Conservation (phyloP, 2,888 invertebrate genomes). For the Agrochola lychnidis region DNA sequence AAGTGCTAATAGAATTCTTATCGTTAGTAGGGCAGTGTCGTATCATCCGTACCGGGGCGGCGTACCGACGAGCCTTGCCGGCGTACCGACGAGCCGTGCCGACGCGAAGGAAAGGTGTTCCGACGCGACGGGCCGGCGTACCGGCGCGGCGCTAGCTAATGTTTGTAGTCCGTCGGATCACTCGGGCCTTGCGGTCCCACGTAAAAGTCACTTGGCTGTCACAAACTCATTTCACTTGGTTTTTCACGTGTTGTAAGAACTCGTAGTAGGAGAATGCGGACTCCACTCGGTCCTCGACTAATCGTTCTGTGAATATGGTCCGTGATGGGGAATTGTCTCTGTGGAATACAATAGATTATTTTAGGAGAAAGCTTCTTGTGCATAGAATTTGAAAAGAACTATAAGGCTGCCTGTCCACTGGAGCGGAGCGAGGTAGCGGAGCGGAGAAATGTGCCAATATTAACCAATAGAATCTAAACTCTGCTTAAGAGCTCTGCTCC, state of each 20-base stretch:
- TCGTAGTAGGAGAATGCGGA: slow-evolving; percentile 99
- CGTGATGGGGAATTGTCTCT: slow-evolving; percentile 98
- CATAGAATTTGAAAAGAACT: too few species aligned
- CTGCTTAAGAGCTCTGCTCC: too few species aligned
- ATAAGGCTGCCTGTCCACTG: too few species aligned
- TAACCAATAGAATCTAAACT: too few species aligned
- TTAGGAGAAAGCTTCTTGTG: neutral
- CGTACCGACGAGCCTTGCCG: neutral
- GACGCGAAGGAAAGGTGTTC: neutral
- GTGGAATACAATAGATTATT: slow-evolving; percentile 71
- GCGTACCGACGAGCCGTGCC: neutral
- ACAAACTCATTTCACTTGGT: slow-evolving; percentile 94
- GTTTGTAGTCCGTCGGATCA: slow-evolving; percentile 54
- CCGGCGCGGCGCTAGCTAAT: slow-evolving; percentile 56
- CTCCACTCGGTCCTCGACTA: slow-evolving; percentile 98
- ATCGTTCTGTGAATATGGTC: slow-evolving; percentile 95
- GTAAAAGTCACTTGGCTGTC: slow-evolving; percentile 69
- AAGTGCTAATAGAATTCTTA: slow-evolving; percentile 69
- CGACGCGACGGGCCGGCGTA: slow-evolving; percentile 14
- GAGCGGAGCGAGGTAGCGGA: too few species aligned
- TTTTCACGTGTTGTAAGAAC: slow-evolving; percentile 98
- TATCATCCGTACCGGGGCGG: slow-evolving; percentile 46
- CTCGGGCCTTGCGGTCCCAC: slow-evolving; percentile 53
- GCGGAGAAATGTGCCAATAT: too few species aligned
- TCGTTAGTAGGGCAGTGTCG: slow-evolving; percentile 78